Conservation (phyloP, 2,113 vertebrate species). For the Microcebus griseorufus region DNA sequence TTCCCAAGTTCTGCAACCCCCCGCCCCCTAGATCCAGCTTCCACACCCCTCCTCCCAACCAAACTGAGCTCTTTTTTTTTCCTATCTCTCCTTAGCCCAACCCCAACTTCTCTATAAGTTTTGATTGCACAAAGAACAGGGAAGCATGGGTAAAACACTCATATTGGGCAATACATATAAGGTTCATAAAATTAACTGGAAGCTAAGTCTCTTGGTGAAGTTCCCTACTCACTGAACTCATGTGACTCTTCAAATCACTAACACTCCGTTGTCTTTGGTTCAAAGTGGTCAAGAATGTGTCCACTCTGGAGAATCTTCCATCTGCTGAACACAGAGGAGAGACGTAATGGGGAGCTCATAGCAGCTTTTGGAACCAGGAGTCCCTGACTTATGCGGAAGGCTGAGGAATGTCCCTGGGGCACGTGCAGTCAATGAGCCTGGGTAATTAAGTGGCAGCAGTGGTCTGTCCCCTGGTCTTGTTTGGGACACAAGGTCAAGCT, state of each 20-base stretch:
- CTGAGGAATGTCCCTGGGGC: neutral
- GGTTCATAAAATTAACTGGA: slow-evolving; percentile 75
- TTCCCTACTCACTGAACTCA: slow-evolving; percentile 69
- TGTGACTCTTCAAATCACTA: slow-evolving; percentile 68
- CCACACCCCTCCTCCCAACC: neutral
- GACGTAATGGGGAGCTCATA: accelerated
- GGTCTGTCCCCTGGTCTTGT: too few species aligned
- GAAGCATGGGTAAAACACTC: slow-evolving; percentile 57
- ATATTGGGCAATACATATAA: slow-evolving; percentile 64
- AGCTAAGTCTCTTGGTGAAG: slow-evolving; percentile 34
- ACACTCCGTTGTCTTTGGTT: neutral
- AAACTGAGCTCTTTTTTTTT: neutral
- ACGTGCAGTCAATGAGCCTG: accelerated
- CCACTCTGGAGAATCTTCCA: neutral
- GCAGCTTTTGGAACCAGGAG: neutral
- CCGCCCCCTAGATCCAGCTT: neutral
- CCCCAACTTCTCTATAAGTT: slow-evolving; percentile 72
- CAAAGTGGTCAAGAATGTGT: neutral
- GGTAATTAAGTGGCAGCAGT: neutral
- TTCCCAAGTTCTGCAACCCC: neutral
- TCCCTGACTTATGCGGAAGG: neutral
- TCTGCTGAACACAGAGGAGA: neutral
- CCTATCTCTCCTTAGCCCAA: neutral
- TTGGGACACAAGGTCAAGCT: neutral
- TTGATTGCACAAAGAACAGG: slow-evolving; percentile 71